Evolutionary conservation across 2,888 invertebrate genomes (phyloP).

Genomic region (Luperina nickerlii): DNA sequence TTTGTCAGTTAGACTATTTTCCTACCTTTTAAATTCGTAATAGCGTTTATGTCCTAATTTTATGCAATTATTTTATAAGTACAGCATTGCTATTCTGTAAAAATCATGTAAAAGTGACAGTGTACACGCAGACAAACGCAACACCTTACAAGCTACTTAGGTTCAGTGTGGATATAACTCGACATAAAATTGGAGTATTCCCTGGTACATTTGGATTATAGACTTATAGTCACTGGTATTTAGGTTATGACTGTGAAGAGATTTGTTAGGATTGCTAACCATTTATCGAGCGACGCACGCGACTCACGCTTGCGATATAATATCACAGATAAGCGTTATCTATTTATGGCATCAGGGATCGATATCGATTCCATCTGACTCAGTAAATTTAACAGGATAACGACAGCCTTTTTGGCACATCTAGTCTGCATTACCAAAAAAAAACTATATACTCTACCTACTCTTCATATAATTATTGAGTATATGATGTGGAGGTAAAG

Average conservation of each 20-base stretch:
- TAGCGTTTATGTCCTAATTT: too few relatives aligned
- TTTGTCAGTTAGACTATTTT: too few relatives aligned
- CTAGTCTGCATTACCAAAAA: background rate
- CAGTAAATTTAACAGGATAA: background rate
- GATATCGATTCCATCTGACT: slow-evolving; percentile 16
- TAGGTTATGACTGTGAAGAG: slow-evolving; percentile 35
- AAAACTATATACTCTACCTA: background rate
- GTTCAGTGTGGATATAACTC: background rate
- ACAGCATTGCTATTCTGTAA: too few relatives aligned
- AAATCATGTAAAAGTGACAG: too few relatives aligned
- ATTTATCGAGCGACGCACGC: slow-evolving; percentile 11
- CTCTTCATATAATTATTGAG: background rate
- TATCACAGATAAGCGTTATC: slow-evolving; percentile 32
- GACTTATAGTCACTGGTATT: slow-evolving; percentile 29
- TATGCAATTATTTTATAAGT: too few relatives aligned
- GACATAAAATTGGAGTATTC: background rate
- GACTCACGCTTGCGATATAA: slow-evolving; percentile 23
- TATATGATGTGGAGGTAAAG: background rate
- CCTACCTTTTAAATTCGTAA: too few relatives aligned
- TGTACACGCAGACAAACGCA: too few relatives aligned
- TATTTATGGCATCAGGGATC: slow-evolving; percentile 8
- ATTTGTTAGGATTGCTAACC: slow-evolving; percentile 17
- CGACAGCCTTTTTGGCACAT: background rate
- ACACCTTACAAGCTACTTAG: background rate
- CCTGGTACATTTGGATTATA: background rate